Evolutionary conservation across 2,113 vertebrate species (phyloP), one percentile per base, ranked within the genome.

Genomic region (Phodopus roborovskii): DNA sequence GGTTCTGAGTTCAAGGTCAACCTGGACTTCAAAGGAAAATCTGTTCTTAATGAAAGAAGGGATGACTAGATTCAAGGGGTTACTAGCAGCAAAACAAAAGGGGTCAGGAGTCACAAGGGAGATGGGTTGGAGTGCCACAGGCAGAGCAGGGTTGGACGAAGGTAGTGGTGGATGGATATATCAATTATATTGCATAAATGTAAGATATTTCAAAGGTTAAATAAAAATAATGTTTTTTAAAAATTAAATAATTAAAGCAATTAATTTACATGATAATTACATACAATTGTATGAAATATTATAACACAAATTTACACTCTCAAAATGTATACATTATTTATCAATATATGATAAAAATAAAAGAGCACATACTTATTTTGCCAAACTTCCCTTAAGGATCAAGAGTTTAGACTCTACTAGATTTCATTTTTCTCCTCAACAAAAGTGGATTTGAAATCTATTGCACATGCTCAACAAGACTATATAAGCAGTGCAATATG

Each of bases 361-460:
- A 95, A 60, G 17, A 0, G 1, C 12, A 5, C 6, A 4, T 7
- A 77, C 71, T 91, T 24, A 77, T 95, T 92, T 96, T 94, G 62
- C 20, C 64, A 94, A 96, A 62, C 19, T 88, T 39, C 88, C 33
- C 95, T 45, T 28, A 88, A 42, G 77, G 58, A 19, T 8, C 16
- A 85, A n/a, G 83, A 87, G 13, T 10, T 58, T 2, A 50, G 19
- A 9, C 70, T 82, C 10, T 89, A 73, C 17, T 22, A 96, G 22
- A 73, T 50, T 88, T 10, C 2, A 3, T 79, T 58, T 95, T n/a
- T 91, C 53, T 94, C 20, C 45, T 82, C 9, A 39, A 17, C 73
- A 68, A 93, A 96, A 48, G 64, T 93, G 42, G 39, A 56, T 84
- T 95, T 84, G 68, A 84, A 95, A 66, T 88, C 26, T 95, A 74